A percentile compares a stretch with the other conserved stretches of the same genome.
Conservation (phyloP, 64 coral and sea anemone species). For the Stylophora pistillata region DNA sequence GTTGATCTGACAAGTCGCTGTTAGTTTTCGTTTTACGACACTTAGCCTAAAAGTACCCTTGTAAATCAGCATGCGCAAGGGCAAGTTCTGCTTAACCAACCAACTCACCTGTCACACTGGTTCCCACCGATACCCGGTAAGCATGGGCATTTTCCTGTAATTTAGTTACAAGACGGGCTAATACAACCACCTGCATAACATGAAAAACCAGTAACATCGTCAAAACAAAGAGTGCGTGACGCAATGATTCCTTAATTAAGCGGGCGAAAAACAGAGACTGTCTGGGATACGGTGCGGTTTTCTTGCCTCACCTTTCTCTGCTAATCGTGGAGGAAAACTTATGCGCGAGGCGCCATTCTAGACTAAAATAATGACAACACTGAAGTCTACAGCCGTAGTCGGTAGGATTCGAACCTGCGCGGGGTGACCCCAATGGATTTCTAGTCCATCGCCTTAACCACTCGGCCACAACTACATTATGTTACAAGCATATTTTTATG, state of each 20-base stretch:
- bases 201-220: conserved; percentile 49
- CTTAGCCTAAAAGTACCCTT: too few species aligned
- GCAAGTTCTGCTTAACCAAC: too few species aligned
- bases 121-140: conserved; percentile 61
- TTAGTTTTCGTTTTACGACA: too few species aligned
- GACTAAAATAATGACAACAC: neutral
- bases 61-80: too few species aligned
- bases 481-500: neutral
- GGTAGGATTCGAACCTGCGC: conserved; percentile 54
- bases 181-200: conserved; percentile 81
- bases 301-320: neutral
- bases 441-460: conserved; percentile 42
- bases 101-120: conserved; percentile 75
- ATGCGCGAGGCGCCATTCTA: neutral
- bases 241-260: neutral
- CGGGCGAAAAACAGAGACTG: too few species aligned
- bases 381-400: neutral
- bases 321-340: neutral
- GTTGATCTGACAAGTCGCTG: too few species aligned
- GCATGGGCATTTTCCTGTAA: conserved; percentile 77
- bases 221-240: neutral
- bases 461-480: conserved; percentile 50
- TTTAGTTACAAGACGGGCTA: conserved; percentile 52
- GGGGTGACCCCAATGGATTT: conserved; percentile 44
- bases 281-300: neutral